phyloP scores from a whole-genome alignment of 1,140 invertebrate genomes.

The Tetramorium simillimum region DNA sequence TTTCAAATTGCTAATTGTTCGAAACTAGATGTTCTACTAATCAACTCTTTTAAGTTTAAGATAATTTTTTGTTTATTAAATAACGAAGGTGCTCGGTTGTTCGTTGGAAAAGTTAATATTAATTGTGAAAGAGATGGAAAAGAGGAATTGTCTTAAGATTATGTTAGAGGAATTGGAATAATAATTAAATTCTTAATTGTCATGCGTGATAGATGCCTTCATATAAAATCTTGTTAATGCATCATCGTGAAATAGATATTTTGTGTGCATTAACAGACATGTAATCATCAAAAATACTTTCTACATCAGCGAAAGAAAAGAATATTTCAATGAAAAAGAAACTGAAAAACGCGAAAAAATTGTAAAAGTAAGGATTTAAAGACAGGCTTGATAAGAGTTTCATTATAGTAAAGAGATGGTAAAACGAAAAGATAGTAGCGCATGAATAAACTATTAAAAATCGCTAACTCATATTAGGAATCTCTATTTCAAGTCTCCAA shows the following conservation, averaged over 20 bases:
- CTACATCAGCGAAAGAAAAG: background rate
- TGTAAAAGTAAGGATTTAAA: background rate
- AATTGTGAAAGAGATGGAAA: constrained; percentile 12
- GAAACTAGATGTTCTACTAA: background rate
- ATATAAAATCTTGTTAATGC: background rate
- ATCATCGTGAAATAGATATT: constrained; percentile 14
- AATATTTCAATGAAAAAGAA: background rate
- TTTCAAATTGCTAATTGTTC: constrained; percentile 7
- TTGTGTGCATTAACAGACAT: background rate
- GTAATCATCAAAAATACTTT: background rate
- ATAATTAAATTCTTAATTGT: background rate
- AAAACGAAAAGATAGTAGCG: background rate
- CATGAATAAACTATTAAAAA: background rate
- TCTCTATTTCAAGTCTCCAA: background rate
- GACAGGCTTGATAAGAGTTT: background rate
- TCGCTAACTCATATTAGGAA: background rate
- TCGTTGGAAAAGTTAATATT: background rate
- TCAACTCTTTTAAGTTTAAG: background rate
- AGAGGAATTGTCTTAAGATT: background rate
- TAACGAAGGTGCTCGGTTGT: constrained; percentile 7
- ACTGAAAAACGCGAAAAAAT: background rate
- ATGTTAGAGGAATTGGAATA: background rate
- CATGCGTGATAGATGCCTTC: background rate
- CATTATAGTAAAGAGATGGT: background rate
- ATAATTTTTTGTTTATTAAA: background rate